These are phyloP conservation scores for Epistrophella euchroma DNA, from an alignment of 2,888 invertebrate genomes.

Conservation along the genomic window DNA sequence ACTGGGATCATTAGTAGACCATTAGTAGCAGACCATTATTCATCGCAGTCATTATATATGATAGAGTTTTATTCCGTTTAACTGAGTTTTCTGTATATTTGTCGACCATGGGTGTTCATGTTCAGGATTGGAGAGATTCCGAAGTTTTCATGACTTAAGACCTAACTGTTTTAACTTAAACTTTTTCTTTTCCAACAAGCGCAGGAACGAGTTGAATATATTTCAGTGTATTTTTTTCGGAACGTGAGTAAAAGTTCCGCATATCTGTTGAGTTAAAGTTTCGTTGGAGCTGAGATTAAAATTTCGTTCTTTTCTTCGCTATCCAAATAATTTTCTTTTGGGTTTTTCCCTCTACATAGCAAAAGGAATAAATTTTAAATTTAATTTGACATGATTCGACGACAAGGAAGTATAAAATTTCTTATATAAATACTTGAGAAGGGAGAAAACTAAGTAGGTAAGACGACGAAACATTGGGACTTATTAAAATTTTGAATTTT, in stretches of 20 bases:
- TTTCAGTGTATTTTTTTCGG: constrained; percentile 9
- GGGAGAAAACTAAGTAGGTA: not conserved
- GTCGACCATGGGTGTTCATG: constrained; percentile 21
- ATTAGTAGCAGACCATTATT: constrained; percentile 45
- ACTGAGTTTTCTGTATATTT: constrained; percentile 4
- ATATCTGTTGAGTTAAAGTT: constrained; percentile 41
- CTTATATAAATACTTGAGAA: not conserved
- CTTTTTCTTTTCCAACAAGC: not conserved
- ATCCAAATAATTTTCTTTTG: not conserved
- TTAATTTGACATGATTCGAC: constrained; percentile 37
- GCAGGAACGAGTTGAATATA: constrained; percentile 8
- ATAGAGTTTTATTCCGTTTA: constrained; percentile 30
- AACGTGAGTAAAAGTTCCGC: constrained; percentile 13
- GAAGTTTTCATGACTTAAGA: constrained; percentile 33
- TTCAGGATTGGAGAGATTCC: constrained; percentile 1
- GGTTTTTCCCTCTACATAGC: not conserved
- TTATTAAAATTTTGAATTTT: no score
- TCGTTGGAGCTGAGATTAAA: constrained; percentile 25
- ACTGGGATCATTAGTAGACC: constrained; percentile 66
- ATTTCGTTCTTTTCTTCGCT: constrained; percentile 1
- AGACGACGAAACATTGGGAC: no score
- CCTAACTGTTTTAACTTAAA: constrained; percentile 41
- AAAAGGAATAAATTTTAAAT: constrained; percentile 25
- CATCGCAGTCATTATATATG: constrained; percentile 69
- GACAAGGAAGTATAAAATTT: constrained; percentile 7